Evolutionary conservation across 2,113 vertebrate species (phyloP), one percentile per base, ranked within the genome.

Genomic region (Calypte anna): DNA sequence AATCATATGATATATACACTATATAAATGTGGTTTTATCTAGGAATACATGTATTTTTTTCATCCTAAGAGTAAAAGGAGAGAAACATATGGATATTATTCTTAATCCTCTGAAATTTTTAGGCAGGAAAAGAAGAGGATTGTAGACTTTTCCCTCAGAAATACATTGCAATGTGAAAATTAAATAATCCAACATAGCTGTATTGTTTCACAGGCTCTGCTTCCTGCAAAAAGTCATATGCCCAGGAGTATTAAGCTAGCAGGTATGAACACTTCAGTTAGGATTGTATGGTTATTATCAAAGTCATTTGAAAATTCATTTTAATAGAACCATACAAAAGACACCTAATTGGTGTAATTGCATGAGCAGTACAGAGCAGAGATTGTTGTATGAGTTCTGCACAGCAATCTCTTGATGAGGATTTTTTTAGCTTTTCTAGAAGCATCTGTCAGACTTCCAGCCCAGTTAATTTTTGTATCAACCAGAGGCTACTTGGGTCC

Each of bases 81-180:
- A 30, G 33, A 79, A 92, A 62, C 4, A 28, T 18, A 36, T 2
- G 9, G 53, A 25, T 86, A 13, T 28, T 73, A 28, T 62, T 48
- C 40, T 36, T 28, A 61, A n/a, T 77, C 76, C 12, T 68, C 8
- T 14, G 43, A 44, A 55, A 36, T 48, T 15, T 72, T 75, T 55
- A 57, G 11, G 12, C 36, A 31, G 15, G 5, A 1, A 1, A 6
- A 17, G 25, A 33, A 43, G 50, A 15, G 3, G 14, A 19, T 2
- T 54, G 22, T 25, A 74, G 27, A 28, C 55, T 88, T 90, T 94
- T 74, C 59, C 91, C 24, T 51, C 57, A 36, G 27, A 78, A 82
- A 59, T 62, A 78, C 27, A 79, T 25, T 78, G 43, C 59, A 50
- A 81, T 5, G 20, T 25, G 62, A 72, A 91, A 84, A 91, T 77